Conservation (phyloP, 1,140 invertebrate species). For the Zelostemma sp. region DNA sequence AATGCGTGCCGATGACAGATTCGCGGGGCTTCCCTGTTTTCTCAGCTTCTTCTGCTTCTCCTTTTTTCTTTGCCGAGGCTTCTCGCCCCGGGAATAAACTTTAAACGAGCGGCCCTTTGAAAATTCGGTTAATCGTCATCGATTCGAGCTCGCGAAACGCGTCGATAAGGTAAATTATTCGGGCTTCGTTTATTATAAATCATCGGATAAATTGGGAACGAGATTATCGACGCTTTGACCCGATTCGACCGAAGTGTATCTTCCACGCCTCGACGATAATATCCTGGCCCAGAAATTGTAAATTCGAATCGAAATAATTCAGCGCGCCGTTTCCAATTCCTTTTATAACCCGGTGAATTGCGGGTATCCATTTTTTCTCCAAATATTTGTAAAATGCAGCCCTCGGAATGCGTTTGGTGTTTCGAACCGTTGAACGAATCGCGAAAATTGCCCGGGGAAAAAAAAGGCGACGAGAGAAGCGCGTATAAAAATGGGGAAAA, state of each 20-base stretch:
- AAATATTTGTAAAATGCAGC: slow-evolving; percentile 7
- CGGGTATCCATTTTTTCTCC: slow-evolving; percentile 3
- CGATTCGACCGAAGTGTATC: not conserved
- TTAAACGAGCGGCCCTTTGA: no score
- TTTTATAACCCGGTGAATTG: no score
- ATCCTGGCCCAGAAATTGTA: not conserved
- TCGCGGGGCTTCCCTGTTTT: slow-evolving; percentile 42
- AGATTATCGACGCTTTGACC: not conserved
- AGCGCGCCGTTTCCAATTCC: not conserved
- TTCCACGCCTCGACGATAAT: not conserved
- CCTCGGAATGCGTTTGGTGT: slow-evolving; percentile 19
- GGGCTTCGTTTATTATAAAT: no score
- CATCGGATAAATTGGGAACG: no score
- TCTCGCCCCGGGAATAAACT: slow-evolving; percentile 7
- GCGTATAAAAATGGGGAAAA: slow-evolving; percentile 16
- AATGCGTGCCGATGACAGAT: slow-evolving; percentile 39
- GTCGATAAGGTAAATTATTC: not conserved
- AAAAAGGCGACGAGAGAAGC: slow-evolving; percentile 6
- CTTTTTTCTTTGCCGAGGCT: slow-evolving; percentile 18
- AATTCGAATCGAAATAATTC: not conserved
- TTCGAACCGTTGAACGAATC: slow-evolving; percentile 26
- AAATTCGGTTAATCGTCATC: no score
- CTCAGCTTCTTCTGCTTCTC: slow-evolving; percentile 24
- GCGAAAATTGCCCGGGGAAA: slow-evolving; percentile 29
- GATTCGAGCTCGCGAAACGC: not conserved